phyloP scores from a whole-genome alignment of 2,113 vertebrate genomes.

The Mormyrus lacerda region DNA sequence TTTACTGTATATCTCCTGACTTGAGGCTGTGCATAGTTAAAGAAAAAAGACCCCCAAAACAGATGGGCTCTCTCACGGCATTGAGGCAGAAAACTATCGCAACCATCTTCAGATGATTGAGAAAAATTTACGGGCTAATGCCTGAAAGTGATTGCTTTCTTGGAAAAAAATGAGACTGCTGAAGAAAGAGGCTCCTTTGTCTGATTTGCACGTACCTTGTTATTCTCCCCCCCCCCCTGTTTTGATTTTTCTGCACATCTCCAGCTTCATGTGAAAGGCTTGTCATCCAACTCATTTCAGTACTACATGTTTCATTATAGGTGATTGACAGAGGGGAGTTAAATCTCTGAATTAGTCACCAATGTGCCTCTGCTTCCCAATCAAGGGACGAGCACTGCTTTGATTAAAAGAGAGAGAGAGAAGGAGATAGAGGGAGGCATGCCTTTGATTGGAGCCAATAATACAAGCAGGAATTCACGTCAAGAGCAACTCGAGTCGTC shows the following conservation, averaged over 20 bases:
- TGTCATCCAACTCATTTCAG: constrained; percentile 7
- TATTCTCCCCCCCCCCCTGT: neutral
- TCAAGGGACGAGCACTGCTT: constrained; percentile 1
- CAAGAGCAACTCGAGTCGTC: neutral
- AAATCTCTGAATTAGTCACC: constrained; percentile 9
- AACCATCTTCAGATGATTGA: neutral
- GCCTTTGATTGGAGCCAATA: constrained; percentile 7
- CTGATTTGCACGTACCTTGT: constrained; percentile 9
- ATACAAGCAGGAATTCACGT: neutral
- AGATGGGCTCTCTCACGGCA: neutral
- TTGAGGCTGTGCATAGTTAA: neutral
- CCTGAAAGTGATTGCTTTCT: constrained; percentile 2
- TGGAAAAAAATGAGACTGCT: neutral
- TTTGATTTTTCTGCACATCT: constrained; percentile 1
- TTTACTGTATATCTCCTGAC: neutral
- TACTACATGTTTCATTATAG: constrained; percentile 10
- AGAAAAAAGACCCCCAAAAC: neutral
- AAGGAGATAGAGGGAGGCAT: neutral
- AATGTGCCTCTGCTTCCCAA: neutral
- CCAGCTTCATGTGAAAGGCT: neutral
- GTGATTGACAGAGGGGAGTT: constrained; percentile 11
- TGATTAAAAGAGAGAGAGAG: constrained; percentile 8
- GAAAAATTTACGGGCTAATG: neutral
- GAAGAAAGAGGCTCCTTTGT: neutral
- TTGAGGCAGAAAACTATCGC: neutral